A percentile compares a stretch with the other conserved stretches of the same genome.
Evolutionary conservation across 2,797 vertebrate genomes (phyloP).

Genomic region (Hylomyscus alleni): DNA sequence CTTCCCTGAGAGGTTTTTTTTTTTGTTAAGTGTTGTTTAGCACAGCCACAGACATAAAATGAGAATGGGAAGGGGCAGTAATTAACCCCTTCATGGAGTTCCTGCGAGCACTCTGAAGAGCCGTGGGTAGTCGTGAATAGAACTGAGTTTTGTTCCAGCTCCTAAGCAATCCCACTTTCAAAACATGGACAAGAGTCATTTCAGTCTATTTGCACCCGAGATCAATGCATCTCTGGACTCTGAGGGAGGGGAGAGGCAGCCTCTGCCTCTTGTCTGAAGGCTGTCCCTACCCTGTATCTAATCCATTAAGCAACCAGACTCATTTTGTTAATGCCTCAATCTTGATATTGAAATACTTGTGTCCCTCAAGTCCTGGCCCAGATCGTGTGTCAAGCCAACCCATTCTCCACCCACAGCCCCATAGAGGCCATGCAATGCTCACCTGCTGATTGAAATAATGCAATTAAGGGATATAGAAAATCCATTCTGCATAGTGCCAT

Average conservation of each 20-base stretch:
- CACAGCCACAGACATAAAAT: neutral
- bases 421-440: constrained; percentile 42
- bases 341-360: constrained; percentile 61
- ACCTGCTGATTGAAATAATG: constrained; percentile 75
- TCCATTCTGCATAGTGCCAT: constrained; percentile 65
- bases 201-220: neutral
- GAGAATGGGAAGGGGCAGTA: neutral
- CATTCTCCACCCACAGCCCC: neutral
- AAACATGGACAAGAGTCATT: neutral
- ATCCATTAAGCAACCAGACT: constrained; percentile 36
- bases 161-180: neutral
- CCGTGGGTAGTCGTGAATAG: neutral
- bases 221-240: neutral
- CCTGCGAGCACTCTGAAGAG: neutral
- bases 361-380: constrained; percentile 64
- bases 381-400: neutral
- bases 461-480: constrained; percentile 80
- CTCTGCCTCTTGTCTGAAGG: neutral
- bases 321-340: constrained; percentile 62
- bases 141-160: neutral
- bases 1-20: neutral
- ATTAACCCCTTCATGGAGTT: neutral
- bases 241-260: neutral
- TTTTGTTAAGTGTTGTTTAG: neutral
- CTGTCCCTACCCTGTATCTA: neutral